Base-by-base conservation (phyloP, 2,888 invertebrate genomes). In the Abrostola triplasia region DNA sequence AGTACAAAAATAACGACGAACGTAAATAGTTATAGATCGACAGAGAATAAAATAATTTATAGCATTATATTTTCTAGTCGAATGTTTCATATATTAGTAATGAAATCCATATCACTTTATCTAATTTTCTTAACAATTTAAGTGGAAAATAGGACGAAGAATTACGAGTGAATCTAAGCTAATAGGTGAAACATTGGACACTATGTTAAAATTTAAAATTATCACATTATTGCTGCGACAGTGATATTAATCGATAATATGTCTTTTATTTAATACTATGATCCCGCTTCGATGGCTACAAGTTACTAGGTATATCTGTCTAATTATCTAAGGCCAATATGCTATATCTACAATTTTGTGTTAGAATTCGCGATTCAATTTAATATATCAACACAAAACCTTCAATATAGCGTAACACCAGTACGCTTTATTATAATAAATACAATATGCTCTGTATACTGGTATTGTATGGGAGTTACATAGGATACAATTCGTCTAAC, bases 301-400 rank as follows among this genome's bases (percentile, higher is more conserved):
- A 87, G 85, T 89, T 90, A 74, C 44, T 47, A 47, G 79, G 84
- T 87, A 90, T 88, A 86, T 86, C 85, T 87, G 88, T 88, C 90
- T 92, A 92, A 88, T 81, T 71, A 55, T 86, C 93, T 93, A 93
- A 93, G 93, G 92, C 92, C 90, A 88, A 88, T 85, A 85, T 83
- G 92, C 92, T 92, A 90, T 92, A 92, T 92, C 91, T 93, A 92
- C 90, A 92, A 92, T 89, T 91, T 90, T 91, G 92, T 93, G 92
- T 92, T 88, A 86, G 86, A 87, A 83, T 77, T 82, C 63, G 74
- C 82, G 76, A 81, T 73, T 67, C 71, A 77, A 72, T 59, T 71
- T 64, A 67, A 67, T 61, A 76, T 81, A 68, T 79, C 79, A 90
- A 92, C 92, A 93, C 92, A 93, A 92, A 92, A 92, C 84, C 73